Evolutionary conservation across 2,113 vertebrate genomes (phyloP).

Genomic region (Psittacara wagleri): DNA sequence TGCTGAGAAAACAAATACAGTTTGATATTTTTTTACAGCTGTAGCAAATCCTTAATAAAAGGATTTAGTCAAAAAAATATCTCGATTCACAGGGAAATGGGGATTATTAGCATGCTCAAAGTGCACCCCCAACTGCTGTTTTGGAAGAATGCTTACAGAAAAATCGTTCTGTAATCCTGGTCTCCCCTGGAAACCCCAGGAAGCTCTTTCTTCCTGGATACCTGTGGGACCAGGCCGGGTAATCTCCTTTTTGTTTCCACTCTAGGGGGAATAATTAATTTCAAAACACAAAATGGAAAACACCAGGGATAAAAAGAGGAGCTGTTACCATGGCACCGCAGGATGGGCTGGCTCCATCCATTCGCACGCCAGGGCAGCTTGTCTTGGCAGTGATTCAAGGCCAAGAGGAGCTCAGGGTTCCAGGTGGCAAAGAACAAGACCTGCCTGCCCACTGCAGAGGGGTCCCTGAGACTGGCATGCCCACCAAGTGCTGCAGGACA

Average conservation of each 20-base stretch:
- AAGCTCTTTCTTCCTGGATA: not conserved
- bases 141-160: not conserved
- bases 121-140: not conserved
- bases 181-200: not conserved
- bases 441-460: too few species aligned
- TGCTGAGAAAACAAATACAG: not conserved
- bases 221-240: not conserved
- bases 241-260: not conserved
- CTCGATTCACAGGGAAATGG: rapidly evolving
- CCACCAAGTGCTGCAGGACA: not conserved
- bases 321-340: not conserved
- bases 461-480: not conserved
- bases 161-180: not conserved
- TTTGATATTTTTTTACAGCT: too few species aligned
- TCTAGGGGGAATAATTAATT: not conserved
- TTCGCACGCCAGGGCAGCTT: not conserved
- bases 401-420: not conserved
- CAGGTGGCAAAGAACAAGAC: not conserved
- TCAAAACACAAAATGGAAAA: not conserved
- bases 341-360: not conserved
- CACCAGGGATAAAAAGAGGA: not conserved
- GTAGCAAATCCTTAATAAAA: not conserved
- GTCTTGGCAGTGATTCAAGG: not conserved
- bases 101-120: not conserved
- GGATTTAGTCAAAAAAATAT: not conserved